Evolutionary conservation across 2,888 invertebrate genomes (phyloP).

Genomic region (Xanthorhoe designata): DNA sequence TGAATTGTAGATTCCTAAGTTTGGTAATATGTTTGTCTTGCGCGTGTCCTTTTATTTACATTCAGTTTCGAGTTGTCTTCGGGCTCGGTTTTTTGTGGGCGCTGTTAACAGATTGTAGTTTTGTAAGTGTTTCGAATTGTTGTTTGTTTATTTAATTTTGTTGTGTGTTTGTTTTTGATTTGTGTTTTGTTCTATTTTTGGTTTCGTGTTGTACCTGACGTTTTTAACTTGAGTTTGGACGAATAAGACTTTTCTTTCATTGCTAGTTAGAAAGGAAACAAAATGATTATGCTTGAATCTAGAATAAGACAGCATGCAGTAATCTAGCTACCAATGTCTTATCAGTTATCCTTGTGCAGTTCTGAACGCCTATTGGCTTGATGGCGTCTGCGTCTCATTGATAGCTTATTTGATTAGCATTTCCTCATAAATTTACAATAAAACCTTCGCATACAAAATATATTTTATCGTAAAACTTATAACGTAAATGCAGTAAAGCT

Average conservation of each 20-base stretch:
- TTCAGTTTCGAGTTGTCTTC: conserved; percentile 48
- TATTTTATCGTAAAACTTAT: conserved; percentile 35
- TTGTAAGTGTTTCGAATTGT: conserved; percentile 29
- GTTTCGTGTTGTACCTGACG: neutral
- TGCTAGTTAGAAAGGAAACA: neutral
- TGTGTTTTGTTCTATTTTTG: conserved; percentile 12
- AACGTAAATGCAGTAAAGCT: conserved; percentile 37
- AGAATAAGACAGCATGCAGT: neutral
- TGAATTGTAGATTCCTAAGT: conserved; percentile 60
- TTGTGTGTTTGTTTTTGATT: conserved; percentile 24
- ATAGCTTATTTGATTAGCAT: conserved; percentile 4
- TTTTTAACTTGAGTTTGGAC: neutral
- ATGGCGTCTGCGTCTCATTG: neutral
- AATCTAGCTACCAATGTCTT: neutral
- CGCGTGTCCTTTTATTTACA: conserved; percentile 52
- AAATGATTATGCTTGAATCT: too few species aligned
- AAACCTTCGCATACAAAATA: conserved; percentile 18
- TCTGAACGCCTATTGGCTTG: neutral
- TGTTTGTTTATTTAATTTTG: conserved; percentile 32
- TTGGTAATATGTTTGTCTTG: conserved; percentile 59
- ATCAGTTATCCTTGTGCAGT: neutral
- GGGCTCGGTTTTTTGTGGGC: conserved; percentile 44
- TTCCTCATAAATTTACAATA: conserved; percentile 16
- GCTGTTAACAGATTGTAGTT: conserved; percentile 39
- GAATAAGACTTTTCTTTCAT: neutral